These are phyloP conservation scores for Alosa sapidissima DNA, from an alignment of 2,797 vertebrate genomes.

Conservation along the genomic window DNA sequence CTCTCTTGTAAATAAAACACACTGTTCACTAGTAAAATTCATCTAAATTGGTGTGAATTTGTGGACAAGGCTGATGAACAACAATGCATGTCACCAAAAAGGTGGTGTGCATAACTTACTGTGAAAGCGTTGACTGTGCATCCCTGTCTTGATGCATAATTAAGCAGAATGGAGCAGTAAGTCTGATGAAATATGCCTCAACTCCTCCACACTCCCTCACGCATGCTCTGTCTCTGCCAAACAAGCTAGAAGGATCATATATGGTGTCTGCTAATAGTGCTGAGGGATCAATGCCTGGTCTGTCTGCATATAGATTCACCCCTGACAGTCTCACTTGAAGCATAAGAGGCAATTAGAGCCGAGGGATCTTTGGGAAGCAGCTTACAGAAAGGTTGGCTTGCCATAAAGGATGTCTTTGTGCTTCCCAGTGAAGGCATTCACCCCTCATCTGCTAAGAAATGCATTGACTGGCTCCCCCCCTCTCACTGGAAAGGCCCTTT, in stretches of 20 bases:
- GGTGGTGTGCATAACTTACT: not conserved
- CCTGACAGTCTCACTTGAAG: conserved; percentile 45
- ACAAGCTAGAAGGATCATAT: conserved; percentile 29
- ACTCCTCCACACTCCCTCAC: not conserved
- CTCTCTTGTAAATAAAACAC: not conserved
- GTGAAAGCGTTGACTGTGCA: conserved; percentile 6
- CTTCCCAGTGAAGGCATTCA: conserved; percentile 46
- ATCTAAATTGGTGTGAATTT: not conserved
- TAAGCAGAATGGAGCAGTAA: not conserved
- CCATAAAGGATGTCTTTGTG: conserved; percentile 35
- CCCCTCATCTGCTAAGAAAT: conserved; percentile 48
- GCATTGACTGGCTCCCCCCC: conserved; percentile 47
- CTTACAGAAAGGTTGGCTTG: conserved; percentile 41
- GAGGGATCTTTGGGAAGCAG: conserved; percentile 54
- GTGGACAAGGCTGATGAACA: not conserved
- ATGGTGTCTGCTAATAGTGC: conserved; percentile 20
- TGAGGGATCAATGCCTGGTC: not conserved
- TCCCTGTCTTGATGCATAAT: conserved; percentile 4
- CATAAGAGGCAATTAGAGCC: conserved; percentile 51
- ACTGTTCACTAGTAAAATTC: not conserved
- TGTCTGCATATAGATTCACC: conserved; percentile 47
- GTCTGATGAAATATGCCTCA: not conserved
- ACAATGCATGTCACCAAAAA: not conserved
- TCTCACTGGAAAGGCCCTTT: conserved; percentile 7
- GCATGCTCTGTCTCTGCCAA: not conserved